phyloP scores from a whole-genome alignment of 2,888 invertebrate genomes.

The Drosophila macrothrix region DNA sequence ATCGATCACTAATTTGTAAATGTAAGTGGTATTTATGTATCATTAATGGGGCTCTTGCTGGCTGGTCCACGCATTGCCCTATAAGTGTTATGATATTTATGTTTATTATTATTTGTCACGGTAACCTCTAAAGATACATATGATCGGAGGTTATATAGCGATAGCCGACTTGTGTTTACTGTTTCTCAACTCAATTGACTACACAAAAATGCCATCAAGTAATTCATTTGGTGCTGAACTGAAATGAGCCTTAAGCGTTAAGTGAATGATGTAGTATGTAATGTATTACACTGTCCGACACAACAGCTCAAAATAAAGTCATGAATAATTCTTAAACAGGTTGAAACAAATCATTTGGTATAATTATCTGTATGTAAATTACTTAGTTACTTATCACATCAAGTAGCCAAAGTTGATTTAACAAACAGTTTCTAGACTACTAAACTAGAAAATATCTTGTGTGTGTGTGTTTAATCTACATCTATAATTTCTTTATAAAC shows the following conservation, averaged over 20 bases:
- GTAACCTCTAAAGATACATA: constrained; percentile 31
- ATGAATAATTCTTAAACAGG: constrained; percentile 49
- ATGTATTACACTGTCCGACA: constrained; percentile 37
- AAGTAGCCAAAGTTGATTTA: constrained; percentile 26
- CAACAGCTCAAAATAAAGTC: constrained; percentile 32
- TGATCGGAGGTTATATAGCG: constrained; percentile 57
- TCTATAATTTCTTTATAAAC: constrained; percentile 19
- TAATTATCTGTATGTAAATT: constrained; percentile 6
- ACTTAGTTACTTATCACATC: constrained; percentile 23
- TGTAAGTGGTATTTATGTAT: constrained; percentile 19
- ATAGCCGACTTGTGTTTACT: constrained; percentile 49
- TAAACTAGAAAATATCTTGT: neutral
- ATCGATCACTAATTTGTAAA: constrained; percentile 5
- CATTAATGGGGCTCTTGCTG: constrained; percentile 38
- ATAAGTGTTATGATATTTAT: constrained; percentile 31
- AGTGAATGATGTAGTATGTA: constrained; percentile 19
- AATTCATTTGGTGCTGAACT: constrained; percentile 39
- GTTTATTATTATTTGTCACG: constrained; percentile 31
- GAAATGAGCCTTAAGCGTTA: constrained; percentile 29
- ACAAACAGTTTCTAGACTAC: constrained; percentile 11
- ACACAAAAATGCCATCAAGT: constrained; percentile 75
- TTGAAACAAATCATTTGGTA: constrained; percentile 30
- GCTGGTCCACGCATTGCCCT: constrained; percentile 36
- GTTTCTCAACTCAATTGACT: constrained; percentile 55
- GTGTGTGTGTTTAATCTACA: constrained; percentile 22